phyloP scores from a whole-genome alignment of 2,113 vertebrate species.

The Synodontis membranacea region DNA sequence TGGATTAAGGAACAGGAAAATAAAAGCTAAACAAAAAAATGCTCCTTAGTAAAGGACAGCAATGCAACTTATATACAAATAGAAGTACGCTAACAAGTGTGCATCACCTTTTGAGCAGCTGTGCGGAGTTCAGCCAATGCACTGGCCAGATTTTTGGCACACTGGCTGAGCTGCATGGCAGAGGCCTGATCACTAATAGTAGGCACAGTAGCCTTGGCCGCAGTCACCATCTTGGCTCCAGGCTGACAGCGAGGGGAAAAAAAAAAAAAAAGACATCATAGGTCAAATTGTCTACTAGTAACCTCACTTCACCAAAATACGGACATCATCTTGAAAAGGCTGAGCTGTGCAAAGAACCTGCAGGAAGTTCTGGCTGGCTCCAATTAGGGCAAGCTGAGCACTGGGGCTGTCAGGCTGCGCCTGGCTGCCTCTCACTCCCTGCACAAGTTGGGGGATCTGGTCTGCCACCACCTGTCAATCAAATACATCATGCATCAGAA shows the following conservation, averaged over 20 bases:
- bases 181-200: conserved; percentile 92
- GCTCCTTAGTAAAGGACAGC: background rate
- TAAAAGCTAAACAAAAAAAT: background rate
- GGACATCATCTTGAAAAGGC: background rate
- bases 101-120: conserved; percentile 87
- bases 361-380: conserved; percentile 93
- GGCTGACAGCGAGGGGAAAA: conserved; percentile 77
- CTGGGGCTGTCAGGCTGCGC: conserved; percentile 94
- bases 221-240: conserved; percentile 93
- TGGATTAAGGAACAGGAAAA: background rate
- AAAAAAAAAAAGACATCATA: background rate
- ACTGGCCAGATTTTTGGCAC: conserved; percentile 90
- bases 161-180: conserved; percentile 97
- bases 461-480: conserved; percentile 85
- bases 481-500: conserved; percentile 28
- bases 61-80: background rate
- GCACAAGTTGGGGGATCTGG: conserved; percentile 95
- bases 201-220: conserved; percentile 90
- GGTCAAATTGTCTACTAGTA: background rate
- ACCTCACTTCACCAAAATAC: background rate
- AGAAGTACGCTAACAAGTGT: background rate
- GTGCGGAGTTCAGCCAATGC: conserved; percentile 91
- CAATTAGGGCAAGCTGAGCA: conserved; percentile 90
- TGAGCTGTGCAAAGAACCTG: conserved; percentile 75
- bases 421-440: conserved; percentile 92